Evolutionary conservation across 2,888 invertebrate genomes (phyloP), one percentile per base, ranked within the genome.

Genomic region (Drosophila basisetae): DNA sequence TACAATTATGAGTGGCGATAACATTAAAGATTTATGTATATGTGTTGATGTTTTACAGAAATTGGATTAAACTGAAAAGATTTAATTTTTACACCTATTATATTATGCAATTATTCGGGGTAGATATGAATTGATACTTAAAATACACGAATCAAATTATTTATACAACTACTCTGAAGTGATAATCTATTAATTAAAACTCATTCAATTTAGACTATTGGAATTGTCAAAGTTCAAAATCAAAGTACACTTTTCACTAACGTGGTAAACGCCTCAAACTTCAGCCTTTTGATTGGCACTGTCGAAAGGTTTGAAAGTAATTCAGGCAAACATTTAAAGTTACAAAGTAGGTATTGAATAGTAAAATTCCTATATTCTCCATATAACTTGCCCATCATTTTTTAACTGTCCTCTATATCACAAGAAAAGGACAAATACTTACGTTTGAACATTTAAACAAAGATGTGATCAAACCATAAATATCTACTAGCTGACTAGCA

Each of bases 241-340:
- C 22, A 22, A 22, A 78, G 35, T 0, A n/a, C 56, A 25, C 53
- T 33, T 33, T 74, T 78, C n/a, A 74, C n/a, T 2, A 78, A 30
- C 0, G 62, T 33, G 0, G 62, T n/a, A 18, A 55, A 66, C 6
- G 69, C 69, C 4, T 62, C 76, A 9, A 28, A 22, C 30, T 22
- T 22, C 16, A 4, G 13, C 11, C 13, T 18, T 18, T 22, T 22
- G 18, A 18, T 28, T 30, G 10, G 2, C 47, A 16, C 31, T 53
- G 61, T 52, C 13, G 7, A 39, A 39, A 37, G 6, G 4, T 6
- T 55, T 31, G 16, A 47, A 25, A 31, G 31, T 47, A 43, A 58
- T 43, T 31, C 3, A 10, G 16, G 16, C 22, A 16, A 54, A 11
- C 18, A 28, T 4, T 28, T 18, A 6, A 37, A 11, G n/a, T n/a